Conservation (phyloP, 2,797 vertebrate genomes). For the Sphenodon punctatus region DNA sequence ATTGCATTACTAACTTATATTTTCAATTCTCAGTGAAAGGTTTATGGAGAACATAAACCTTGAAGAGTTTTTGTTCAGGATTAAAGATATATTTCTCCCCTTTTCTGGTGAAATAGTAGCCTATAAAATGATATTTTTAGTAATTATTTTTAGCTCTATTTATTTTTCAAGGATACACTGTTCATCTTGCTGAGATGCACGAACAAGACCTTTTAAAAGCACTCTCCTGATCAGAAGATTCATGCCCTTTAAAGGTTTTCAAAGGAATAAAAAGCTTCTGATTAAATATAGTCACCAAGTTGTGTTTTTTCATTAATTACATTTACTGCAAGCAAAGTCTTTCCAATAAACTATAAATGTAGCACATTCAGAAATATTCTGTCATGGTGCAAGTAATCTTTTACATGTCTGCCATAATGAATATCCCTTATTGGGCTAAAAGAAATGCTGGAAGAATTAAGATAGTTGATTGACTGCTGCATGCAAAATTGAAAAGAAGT, state of each 20-base stretch:
- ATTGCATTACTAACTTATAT: conserved; percentile 79
- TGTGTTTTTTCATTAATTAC: conserved; percentile 44
- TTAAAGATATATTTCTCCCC: conserved; percentile 66
- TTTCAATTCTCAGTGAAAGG: conserved; percentile 76
- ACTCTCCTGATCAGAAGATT: conserved; percentile 31
- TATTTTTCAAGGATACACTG: conserved; percentile 30
- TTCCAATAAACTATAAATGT: conserved; percentile 24
- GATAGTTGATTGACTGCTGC: conserved; percentile 2
- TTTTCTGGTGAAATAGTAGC: conserved; percentile 70
- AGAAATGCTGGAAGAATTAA: conserved; percentile 23
- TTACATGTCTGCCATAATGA: background rate
- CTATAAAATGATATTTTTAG: conserved; percentile 60
- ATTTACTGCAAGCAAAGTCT: background rate
- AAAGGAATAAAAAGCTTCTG: conserved; percentile 34
- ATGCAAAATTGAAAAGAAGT: conserved; percentile 13
- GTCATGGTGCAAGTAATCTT: background rate
- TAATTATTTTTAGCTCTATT: conserved; percentile 69
- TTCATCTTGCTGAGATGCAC: conserved; percentile 9
- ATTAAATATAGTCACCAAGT: background rate
- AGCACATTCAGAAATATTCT: background rate
- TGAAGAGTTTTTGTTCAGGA: conserved; percentile 71
- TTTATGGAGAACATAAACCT: conserved; percentile 77
- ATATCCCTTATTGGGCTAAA: background rate
- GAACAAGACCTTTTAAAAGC: background rate
- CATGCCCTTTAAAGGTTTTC: conserved; percentile 21